Evolutionary conservation across 2,888 invertebrate genomes (phyloP), one percentile per base, ranked within the genome.

Genomic region (Steinernema scapterisci): DNA sequence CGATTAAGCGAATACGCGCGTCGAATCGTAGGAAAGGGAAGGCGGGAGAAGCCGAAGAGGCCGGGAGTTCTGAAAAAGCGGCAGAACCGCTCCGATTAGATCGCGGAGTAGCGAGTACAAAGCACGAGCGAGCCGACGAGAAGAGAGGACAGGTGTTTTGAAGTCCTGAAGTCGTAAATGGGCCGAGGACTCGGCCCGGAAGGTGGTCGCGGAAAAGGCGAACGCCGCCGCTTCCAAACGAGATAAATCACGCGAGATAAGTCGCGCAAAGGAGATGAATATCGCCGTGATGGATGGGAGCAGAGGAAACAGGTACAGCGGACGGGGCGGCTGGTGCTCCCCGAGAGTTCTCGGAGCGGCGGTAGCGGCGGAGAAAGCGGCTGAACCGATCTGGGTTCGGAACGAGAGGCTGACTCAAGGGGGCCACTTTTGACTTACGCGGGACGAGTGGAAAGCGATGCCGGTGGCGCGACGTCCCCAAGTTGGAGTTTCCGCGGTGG

Each of bases 231-330:
- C 48, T 48, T 48, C 48, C n/a, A 48, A 48, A 16, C 16, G 48
- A 48, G 63, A 63, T 63, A 31, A 31, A 31, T 31, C 31, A 31
- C 63, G 63, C 9, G 38, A 25, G 63, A 63, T 63, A 63, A 63
- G 63, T 63, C 31, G 54, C 54, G 54, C 54, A 25, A 16, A 23
- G 63, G 63, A 27, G 63, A 63, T 63, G 63, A 31, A 63, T 63
- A 63, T 63, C 63, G 63, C 31, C 7, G 1, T 31, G 63, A 54
- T 54, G 54, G 54, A 54, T 54, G 54, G 21, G 23, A 2, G 16
- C 1, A 21, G 54, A 25, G 23, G 13, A 3, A 25, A 27, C 27
- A 63, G 63, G 54, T 54, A 54, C 25, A 54, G 23, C 54, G n/a
- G 25, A 54, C n/a, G 25, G 25, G 54, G 54, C 23, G 3, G 23